Conservation (phyloP, 2,888 invertebrate genomes). For the Halictus quadricinctus region DNA sequence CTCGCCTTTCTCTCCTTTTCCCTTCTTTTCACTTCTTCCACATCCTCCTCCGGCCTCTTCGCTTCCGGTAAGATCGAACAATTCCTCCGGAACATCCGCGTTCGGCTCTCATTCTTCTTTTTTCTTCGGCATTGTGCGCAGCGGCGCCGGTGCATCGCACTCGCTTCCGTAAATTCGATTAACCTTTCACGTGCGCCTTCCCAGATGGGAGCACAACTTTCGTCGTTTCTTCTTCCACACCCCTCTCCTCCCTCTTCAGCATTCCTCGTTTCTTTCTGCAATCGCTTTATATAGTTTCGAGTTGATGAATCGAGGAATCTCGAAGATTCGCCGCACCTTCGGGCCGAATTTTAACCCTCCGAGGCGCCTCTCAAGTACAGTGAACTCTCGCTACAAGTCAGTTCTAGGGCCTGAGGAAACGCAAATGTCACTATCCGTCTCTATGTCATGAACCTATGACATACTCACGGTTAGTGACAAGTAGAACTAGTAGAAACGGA, state of each 20-base stretch:
- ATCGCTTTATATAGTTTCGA: too few species aligned
- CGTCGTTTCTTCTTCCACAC: background rate
- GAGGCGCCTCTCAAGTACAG: background rate
- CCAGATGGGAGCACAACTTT: background rate
- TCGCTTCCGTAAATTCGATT: slow-evolving; percentile 1
- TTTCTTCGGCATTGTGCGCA: background rate
- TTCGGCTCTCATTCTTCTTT: background rate
- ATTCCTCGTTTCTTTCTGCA: background rate
- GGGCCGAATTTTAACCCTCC: too few species aligned
- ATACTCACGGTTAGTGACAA: too few species aligned
- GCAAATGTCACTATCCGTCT: too few species aligned
- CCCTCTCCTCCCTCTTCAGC: background rate
- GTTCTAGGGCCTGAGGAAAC: too few species aligned
- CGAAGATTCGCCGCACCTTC: background rate
- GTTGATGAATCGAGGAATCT: background rate
- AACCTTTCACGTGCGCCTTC: background rate
- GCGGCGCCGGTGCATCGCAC: background rate
- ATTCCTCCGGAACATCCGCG: background rate
- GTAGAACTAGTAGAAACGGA: too few species aligned
- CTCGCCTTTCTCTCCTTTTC: background rate
- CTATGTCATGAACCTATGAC: too few species aligned
- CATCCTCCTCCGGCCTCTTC: background rate
- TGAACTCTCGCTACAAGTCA: too few species aligned
- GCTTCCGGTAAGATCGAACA: background rate
- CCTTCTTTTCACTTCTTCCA: background rate